A percentile compares a stretch with the other conserved stretches of the same genome.
Evolutionary conservation across 2,797 vertebrate species (phyloP).

Genomic region (Sebastes baramenuke): DNA sequence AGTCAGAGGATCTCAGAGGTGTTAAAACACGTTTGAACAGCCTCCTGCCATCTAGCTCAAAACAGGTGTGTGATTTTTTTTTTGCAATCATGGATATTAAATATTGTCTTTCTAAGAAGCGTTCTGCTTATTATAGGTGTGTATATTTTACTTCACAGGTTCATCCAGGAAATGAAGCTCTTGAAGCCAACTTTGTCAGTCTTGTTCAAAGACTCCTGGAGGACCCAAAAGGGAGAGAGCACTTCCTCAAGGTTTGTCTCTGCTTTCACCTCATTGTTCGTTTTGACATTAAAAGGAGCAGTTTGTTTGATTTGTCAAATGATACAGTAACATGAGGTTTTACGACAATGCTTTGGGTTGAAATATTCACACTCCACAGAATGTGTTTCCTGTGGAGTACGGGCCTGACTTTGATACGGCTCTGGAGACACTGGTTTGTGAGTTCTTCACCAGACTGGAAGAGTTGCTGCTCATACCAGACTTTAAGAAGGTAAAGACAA

Average conservation of each 20-base stretch:
- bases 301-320: background rate
- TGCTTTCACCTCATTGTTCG: background rate
- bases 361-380: conserved; percentile 7
- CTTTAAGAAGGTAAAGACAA: conserved; percentile 57
- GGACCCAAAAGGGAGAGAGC: conserved; percentile 40
- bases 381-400: conserved; percentile 53
- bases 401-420: conserved; percentile 58
- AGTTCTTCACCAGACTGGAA: conserved; percentile 60
- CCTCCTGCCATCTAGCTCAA: conserved; percentile 5
- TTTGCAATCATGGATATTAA: background rate
- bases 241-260: conserved; percentile 16
- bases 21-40: conserved; percentile 26
- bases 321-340: background rate
- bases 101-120: background rate
- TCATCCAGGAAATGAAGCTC: conserved; percentile 7
- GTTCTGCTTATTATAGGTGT: background rate
- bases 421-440: conserved; percentile 52
- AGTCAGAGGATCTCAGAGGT: conserved; percentile 32
- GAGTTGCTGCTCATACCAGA: conserved; percentile 48
- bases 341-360: background rate
- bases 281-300: background rate
- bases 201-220: conserved; percentile 56
- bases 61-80: conserved; percentile 31
- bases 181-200: conserved; percentile 45
- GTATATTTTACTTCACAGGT: conserved; percentile 20